Conservation (phyloP, 2,113 vertebrate species). For the Ginglymostoma cirratum region DNA sequence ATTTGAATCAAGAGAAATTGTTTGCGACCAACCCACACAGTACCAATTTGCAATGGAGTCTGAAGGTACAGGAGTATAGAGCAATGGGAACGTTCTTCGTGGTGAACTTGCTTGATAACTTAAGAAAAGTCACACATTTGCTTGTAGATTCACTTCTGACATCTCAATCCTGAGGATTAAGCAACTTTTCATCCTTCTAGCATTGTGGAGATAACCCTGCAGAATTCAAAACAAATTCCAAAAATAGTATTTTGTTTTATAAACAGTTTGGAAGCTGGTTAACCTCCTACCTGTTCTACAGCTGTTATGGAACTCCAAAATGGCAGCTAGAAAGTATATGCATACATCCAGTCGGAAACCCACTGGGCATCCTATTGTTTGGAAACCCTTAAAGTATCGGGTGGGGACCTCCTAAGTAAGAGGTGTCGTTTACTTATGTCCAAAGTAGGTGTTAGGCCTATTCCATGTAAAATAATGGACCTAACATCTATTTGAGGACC, state of each 20-base stretch:
- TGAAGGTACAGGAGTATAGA: not conserved
- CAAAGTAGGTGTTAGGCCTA: not conserved
- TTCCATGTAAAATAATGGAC: not conserved
- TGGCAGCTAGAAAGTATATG: not conserved
- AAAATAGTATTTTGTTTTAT: too few species aligned
- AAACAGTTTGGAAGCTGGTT: not conserved
- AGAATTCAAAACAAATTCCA: too few species aligned
- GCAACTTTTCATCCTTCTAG: not conserved
- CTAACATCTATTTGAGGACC: not conserved
- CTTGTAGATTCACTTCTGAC: not conserved
- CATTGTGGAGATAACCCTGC: not conserved
- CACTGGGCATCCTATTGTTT: too few species aligned
- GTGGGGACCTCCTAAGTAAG: not conserved
- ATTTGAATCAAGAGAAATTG: not conserved
- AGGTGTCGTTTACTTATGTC: not conserved
- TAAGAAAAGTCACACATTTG: not conserved
- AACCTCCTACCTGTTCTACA: not conserved
- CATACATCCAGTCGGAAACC: not conserved
- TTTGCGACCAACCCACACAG: not conserved
- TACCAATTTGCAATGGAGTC: not conserved
- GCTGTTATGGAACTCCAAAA: not conserved
- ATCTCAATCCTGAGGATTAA: not conserved
- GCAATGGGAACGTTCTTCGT: not conserved
- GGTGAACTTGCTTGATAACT: not conserved
- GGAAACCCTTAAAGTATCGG: not conserved